These are phyloP conservation scores for Ariolimax columbianus DNA, from an alignment of 2,888 invertebrate genomes.

Conservation along the genomic window DNA sequence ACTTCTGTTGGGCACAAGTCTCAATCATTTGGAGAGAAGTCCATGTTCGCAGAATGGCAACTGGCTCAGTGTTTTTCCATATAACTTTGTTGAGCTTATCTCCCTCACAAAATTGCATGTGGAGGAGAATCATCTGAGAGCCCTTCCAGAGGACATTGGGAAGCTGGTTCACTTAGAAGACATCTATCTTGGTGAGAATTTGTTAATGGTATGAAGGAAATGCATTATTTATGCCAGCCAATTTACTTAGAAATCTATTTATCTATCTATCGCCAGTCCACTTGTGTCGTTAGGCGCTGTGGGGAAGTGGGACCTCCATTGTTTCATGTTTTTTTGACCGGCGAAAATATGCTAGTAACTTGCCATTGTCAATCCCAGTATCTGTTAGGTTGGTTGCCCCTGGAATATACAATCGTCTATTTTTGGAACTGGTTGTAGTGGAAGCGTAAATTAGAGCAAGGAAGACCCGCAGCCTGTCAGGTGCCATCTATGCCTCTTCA, in stretches of 20 bases:
- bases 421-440: no score
- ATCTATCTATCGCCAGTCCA: no score
- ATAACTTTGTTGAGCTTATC: constrained; percentile 62
- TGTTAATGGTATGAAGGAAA: not conserved
- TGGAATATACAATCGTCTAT: no score
- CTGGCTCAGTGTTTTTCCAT: constrained; percentile 68
- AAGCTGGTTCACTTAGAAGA: constrained; percentile 65
- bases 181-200: constrained; percentile 69
- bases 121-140: constrained; percentile 71
- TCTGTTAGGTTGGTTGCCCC: no score
- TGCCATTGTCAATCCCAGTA: no score
- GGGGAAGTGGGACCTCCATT: no score
- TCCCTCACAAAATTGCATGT: constrained; percentile 63
- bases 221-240: not conserved
- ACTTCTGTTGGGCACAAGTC: constrained; percentile 25
- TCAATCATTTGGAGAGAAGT: constrained; percentile 14
- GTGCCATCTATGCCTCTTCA: no score
- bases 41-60: constrained; percentile 74
- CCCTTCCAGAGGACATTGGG: constrained; percentile 71
- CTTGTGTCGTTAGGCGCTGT: no score
- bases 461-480: no score
- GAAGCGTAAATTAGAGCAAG: no score
- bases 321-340: no score
- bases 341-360: no score
- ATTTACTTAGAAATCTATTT: not conserved